These are phyloP conservation scores for Eufriesea mexicana DNA, from an alignment of 1,140 invertebrate species.

Conservation along the genomic window DNA sequence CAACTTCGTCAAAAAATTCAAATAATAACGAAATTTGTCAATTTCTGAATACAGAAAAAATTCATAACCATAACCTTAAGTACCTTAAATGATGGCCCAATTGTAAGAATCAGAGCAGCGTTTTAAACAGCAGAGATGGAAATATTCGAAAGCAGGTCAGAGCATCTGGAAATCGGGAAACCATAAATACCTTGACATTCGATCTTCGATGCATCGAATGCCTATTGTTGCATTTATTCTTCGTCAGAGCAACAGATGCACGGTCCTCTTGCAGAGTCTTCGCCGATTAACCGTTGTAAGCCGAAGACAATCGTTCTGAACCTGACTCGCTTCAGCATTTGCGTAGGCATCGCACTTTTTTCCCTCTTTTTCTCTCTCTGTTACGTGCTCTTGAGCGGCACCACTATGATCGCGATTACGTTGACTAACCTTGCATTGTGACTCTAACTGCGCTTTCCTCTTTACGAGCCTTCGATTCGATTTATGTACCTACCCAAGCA, in stretches of 20 bases:
- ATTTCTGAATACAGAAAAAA: too few relatives aligned
- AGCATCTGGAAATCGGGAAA: too few relatives aligned
- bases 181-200: neutral
- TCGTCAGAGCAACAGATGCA: neutral
- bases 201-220: neutral
- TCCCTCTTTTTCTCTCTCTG: neutral
- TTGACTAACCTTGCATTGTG: constrained; percentile 45
- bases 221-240: neutral
- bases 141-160: too few relatives aligned
- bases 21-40: too few relatives aligned
- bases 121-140: too few relatives aligned
- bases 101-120: too few relatives aligned
- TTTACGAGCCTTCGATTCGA: neutral
- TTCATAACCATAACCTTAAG: too few relatives aligned
- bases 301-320: constrained; percentile 15
- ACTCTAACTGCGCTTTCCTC: neutral
- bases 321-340: constrained; percentile 3
- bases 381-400: neutral
- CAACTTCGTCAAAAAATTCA: too few relatives aligned
- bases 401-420: constrained; percentile 24
- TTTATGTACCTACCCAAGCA: neutral
- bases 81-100: too few relatives aligned
- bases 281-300: neutral
- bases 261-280: neutral
- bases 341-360: constrained; percentile 16